Percentiles rank a stretch among this genome's conserved stretches.
Conservation (phyloP, 2,113 vertebrate species). For the Toxotes chatareus region DNA sequence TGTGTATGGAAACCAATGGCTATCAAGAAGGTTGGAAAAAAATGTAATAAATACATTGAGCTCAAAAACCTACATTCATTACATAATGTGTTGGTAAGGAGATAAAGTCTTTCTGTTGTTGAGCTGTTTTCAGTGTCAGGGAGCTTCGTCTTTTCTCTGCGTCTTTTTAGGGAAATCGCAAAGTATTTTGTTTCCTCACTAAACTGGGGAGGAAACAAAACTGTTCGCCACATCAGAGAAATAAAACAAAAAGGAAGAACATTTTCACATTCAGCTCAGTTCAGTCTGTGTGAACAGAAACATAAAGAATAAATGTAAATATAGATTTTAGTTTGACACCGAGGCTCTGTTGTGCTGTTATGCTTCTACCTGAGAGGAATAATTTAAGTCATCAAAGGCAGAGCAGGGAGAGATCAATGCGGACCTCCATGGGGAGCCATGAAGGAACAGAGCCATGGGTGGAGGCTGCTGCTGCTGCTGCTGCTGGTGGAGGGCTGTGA, state of each 20-base stretch:
- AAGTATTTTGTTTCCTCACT: not conserved
- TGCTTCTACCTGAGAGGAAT: constrained; percentile 31
- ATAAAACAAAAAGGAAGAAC: not conserved
- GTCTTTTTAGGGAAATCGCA: not conserved
- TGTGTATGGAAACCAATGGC: no score
- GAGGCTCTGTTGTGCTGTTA: not conserved
- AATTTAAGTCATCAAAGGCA: constrained; percentile 9
- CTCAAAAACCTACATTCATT: not conserved
- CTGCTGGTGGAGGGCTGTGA: constrained; percentile 14
- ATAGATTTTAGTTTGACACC: constrained; percentile 27
- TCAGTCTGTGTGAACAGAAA: constrained; percentile 10
- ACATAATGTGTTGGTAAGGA: no score
- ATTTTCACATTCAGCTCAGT: not conserved
- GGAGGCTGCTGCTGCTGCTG: constrained; percentile 11
- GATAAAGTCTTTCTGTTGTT: no score
- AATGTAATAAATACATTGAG: not conserved
- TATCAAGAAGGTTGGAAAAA: no score
- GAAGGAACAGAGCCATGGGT: constrained; percentile 18
- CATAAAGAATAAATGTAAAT: constrained; percentile 20
- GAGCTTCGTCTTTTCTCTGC: not conserved
- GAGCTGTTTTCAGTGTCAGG: no score
- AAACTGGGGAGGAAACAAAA: not conserved
- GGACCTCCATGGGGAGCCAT: not conserved
- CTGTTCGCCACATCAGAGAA: not conserved
- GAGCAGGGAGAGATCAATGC: constrained; percentile 21